These are phyloP conservation scores for Blennius ocellaris DNA, from an alignment of 2,113 vertebrate species.

Conservation along the genomic window DNA sequence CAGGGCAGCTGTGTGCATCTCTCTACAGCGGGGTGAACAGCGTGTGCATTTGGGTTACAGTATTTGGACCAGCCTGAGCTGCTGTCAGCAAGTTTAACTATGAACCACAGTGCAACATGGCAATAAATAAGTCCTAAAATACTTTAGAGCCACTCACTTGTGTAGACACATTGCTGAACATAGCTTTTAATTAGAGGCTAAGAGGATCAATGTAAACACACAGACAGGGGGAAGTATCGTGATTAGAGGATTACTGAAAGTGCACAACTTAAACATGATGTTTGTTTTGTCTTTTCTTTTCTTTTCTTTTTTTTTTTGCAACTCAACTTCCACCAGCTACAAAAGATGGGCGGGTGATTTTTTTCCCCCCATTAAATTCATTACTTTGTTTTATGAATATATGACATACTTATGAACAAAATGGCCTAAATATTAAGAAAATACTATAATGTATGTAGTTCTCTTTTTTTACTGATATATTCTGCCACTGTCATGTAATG, in stretches of 20 bases:
- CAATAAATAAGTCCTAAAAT: slow-evolving; percentile 47
- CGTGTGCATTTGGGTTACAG: slow-evolving; percentile 38
- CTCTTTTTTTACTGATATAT: too few species aligned
- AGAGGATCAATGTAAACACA: slow-evolving; percentile 41
- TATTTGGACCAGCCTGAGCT: slow-evolving; percentile 55
- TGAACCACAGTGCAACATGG: slow-evolving; percentile 36
- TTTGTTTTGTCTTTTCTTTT: not conserved
- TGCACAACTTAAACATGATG: not conserved
- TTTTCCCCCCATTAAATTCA: too few species aligned
- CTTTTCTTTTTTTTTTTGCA: not conserved
- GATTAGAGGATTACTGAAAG: not conserved
- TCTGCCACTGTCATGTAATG: too few species aligned
- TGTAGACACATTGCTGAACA: slow-evolving; percentile 42
- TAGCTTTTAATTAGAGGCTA: slow-evolving; percentile 51
- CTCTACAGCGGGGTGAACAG: slow-evolving; percentile 47
- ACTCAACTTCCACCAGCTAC: not conserved
- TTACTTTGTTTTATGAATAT: too few species aligned
- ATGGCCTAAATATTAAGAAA: too few species aligned
- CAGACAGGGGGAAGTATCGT: slow-evolving; percentile 5
- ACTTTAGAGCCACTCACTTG: slow-evolving; percentile 54
- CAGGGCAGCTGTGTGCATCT: slow-evolving; percentile 73
- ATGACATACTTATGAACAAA: too few species aligned
- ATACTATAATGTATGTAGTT: too few species aligned
- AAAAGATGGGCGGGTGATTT: too few species aligned
- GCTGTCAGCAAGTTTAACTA: slow-evolving; percentile 71